Base-by-base conservation (phyloP, 2,888 invertebrate genomes). In the Theristus sp. region DNA sequence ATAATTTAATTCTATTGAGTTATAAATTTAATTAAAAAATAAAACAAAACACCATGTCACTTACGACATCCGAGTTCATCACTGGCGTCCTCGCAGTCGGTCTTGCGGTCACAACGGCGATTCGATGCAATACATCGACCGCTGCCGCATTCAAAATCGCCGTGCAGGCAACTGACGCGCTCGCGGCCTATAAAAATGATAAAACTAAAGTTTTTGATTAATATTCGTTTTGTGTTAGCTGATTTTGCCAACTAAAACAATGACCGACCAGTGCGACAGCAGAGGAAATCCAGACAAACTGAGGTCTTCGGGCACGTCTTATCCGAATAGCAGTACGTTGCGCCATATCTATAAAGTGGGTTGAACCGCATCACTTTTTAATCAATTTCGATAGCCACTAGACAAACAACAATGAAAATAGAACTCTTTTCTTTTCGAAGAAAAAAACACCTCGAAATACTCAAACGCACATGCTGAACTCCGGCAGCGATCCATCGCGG, bases 291-390 rank as follows among this genome's bases (percentile, higher is more conserved):
- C 10, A 66, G 58, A 58, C 71, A 71, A 49, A 65, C 65, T 0
- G 69, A 68, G 25, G 62, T 64, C 2, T 62, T 56, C 17, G 71
- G 71, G 61, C 71, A 71, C 10, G 72, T 70, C 20, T 65, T 62
- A 61, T 72, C 68, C 26, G 66, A 65, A 70, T 72, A 71, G 62
- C 71, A 71, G 57, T 71, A 71, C 2, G 67, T 67, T 28, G 68
- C 67, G 26, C 72, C 71, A 59, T 72, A 49, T n/a, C 49, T 49
- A n/a, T 17, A 49, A 49, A 38, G n/a, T n/a, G n/a, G n/a, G n/a
- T n/a, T n/a, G n/a, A n/a, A n/a, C n/a, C n/a, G n/a, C n/a, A n/a
- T n/a, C n/a, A n/a, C n/a, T n/a, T n/a, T n/a, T n/a, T n/a, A n/a
- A n/a, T n/a, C n/a, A n/a, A n/a, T n/a, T n/a, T n/a, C n/a, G n/a